Base-by-base conservation (phyloP, 2,113 vertebrate species). In the Sphyrna mokarran region DNA sequence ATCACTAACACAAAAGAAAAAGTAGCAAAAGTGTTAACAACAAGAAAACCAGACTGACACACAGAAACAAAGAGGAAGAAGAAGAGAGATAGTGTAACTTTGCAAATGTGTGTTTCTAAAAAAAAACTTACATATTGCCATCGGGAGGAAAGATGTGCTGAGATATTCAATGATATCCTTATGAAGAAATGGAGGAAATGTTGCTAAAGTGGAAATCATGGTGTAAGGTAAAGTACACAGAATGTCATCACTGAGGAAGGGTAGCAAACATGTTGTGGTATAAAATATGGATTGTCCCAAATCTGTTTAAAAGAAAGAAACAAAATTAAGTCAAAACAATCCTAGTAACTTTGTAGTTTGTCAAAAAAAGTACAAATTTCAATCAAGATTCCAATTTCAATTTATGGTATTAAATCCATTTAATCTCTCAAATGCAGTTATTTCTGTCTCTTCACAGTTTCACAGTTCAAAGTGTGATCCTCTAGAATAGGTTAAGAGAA, bases 251-350 rank as follows among this genome's bases (percentile, higher is more conserved):
- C 96, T 99, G 97, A 99, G 99, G 98, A 99, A 99, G 96, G 99
- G 99, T 96, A 99, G 98, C 97, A 99, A 98, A 98, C 99, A 99
- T 95, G 99, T 98, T 95, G 99, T 99, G 96, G 99, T 99, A 97
- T 99, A 99, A 99, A 99, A 99, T 98, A 99, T 99, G 96, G 99
- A 99, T 98, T 99, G 99, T 97, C 99, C 99, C 96, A 99, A 98
- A 98, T 99, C 99, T 99, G 98, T 96, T 96, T 97, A 96, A 96
- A 96, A 96, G 90, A 76, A 97, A 98, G 97, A 97, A 97, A 98
- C 97, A 98, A 69, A 23, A 13, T 26, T 18, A 72, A 95, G 40
- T 72, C 93, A 95, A 33, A 43, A 18, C 37, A 70, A 48, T 16
- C 93, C 93, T 72, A 48, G 26, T 43, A 94, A 94, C 10, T 10